Base-by-base conservation (phyloP, 1,140 invertebrate genomes). In the Lanistes nyassanus region DNA sequence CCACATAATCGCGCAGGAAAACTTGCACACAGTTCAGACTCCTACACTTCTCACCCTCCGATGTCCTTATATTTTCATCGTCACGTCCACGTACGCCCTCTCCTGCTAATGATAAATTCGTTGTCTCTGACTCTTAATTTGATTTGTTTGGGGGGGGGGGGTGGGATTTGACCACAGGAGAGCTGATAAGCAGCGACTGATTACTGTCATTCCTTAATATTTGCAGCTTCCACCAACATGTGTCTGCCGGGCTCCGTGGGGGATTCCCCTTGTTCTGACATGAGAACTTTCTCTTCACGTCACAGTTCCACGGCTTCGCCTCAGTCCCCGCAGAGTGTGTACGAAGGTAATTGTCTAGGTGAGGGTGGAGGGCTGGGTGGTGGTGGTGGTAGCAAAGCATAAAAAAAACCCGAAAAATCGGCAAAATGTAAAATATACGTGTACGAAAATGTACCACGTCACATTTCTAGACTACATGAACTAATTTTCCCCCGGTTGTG, bases 201-300 rank as follows among this genome's bases (percentile, higher is more conserved):
- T n/a, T n/a, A n/a, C n/a, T n/a, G n/a, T n/a, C 3, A 26, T 60
- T 11, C 23, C n/a, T 26, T 60, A 26, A 31, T 60, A 23, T 60
- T n/a, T 60, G 56, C 56, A 60, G 56, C n/a, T 11, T 60, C 56
- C 56, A 60, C 56, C 9, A 60, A 60, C n/a, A 60, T 60, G 56
- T 60, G 56, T 60, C n/a, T 60, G 23, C 56, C 56, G n/a, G 56
- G 29, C 29, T 26, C 56, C 0, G 56, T 60, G 23, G 56, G 56
- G n/a, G 56, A 60, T 31, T 60, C 56, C 1, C 29, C 56, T 11
- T 60, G 56, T 60, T 60, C 56, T 60, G 56, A 60, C 3, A 26
- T 26, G n/a, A 4, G 56, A 16, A 6, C 42, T 31, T 60, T 26
- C 56, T 31, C 56, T 23, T 31, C 23, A 9, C 56, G 29, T 23